Evolutionary conservation across 1,140 invertebrate genomes (phyloP).

Genomic region (Chymomyza costata): DNA sequence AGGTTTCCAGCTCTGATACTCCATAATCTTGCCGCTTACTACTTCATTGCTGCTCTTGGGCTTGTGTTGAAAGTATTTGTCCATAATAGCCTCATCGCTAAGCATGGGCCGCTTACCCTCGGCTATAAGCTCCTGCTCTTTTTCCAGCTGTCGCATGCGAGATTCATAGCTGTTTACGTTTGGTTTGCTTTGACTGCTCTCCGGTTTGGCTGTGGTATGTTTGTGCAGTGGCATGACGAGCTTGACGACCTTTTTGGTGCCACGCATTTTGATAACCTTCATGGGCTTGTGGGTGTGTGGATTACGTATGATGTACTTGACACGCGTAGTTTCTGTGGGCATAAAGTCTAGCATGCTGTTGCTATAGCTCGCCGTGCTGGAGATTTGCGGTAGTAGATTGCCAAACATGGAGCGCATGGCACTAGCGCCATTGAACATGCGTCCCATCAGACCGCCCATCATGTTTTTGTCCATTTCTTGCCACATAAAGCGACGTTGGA

Average conservation of each 20-base stretch:
- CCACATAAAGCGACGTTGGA: slow-evolving; percentile 71
- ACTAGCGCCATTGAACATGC: slow-evolving; percentile 52
- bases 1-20: slow-evolving; percentile 64
- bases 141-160: slow-evolving; percentile 54
- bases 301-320: slow-evolving; percentile 64
- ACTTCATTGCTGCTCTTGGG: slow-evolving; percentile 39
- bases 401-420: slow-evolving; percentile 56
- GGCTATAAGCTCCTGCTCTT: slow-evolving; percentile 64
- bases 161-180: slow-evolving; percentile 34
- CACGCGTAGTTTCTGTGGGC: slow-evolving; percentile 61
- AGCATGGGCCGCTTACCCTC: slow-evolving; percentile 52
- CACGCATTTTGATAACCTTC: slow-evolving; percentile 64
- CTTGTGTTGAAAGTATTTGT: slow-evolving; percentile 55
- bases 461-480: slow-evolving; percentile 65
- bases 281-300: slow-evolving; percentile 62
- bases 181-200: no score
- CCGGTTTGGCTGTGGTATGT: no score
- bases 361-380: slow-evolving; percentile 20
- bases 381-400: slow-evolving; percentile 38
- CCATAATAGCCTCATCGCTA: slow-evolving; percentile 51
- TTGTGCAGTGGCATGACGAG: slow-evolving; percentile 23
- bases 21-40: slow-evolving; percentile 51
- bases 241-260: slow-evolving; percentile 54
- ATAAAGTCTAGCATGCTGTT: slow-evolving; percentile 52
- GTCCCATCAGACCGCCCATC: slow-evolving; percentile 52